phyloP scores from a whole-genome alignment of 1,140 invertebrate species.

The Orchesella cincta region DNA sequence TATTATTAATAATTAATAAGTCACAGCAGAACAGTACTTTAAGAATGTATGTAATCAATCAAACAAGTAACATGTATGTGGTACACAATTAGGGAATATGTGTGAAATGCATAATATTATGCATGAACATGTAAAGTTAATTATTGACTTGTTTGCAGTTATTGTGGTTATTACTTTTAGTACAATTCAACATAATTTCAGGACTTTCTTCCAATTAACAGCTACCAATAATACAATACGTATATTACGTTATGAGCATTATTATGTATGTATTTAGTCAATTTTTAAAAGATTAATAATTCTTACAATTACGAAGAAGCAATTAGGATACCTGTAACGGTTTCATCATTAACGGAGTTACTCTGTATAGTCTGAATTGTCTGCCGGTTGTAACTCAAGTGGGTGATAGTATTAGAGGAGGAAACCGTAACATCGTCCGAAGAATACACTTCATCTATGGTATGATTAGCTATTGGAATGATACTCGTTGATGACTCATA shows the following conservation, averaged over 20 bases:
- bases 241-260: background rate
- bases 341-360: slow-evolving; percentile 21
- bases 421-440: slow-evolving; percentile 6
- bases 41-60: slow-evolving; percentile 14
- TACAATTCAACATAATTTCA: background rate
- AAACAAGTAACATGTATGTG: background rate
- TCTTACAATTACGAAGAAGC: background rate
- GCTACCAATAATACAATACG: background rate
- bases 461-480: slow-evolving; percentile 18
- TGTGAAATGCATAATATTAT: background rate
- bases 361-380: slow-evolving; percentile 22
- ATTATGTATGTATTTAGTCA: background rate
- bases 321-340: slow-evolving; percentile 5
- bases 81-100: background rate
- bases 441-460: slow-evolving; percentile 15
- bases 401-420: background rate
- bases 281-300: background rate
- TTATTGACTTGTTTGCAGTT: slow-evolving; percentile 21
- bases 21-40: slow-evolving; percentile 9
- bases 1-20: slow-evolving; percentile 6
- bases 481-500: slow-evolving; percentile 22
- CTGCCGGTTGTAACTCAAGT: slow-evolving; percentile 8
- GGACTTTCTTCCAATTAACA: background rate
- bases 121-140: background rate
- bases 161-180: background rate